A percentile compares a stretch with the other conserved stretches of the same genome.
phyloP scores from a whole-genome alignment of 2,113 vertebrate genomes.

The Hemichromis elongatus region DNA sequence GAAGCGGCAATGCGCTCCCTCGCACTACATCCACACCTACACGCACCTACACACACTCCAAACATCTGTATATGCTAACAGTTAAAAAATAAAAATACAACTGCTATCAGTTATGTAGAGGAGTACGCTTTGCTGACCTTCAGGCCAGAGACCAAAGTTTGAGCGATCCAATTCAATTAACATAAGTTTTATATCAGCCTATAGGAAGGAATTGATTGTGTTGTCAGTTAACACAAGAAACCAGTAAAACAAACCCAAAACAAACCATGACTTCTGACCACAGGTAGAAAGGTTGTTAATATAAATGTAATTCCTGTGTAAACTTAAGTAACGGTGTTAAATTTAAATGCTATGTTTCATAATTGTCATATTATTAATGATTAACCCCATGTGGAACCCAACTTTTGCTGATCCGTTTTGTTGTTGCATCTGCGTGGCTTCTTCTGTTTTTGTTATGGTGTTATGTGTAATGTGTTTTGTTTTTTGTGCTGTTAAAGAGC shows the following conservation, averaged over 20 bases:
- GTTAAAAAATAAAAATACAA: accelerated
- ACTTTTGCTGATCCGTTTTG: neutral
- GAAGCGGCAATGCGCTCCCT: neutral
- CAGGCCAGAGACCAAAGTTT: neutral
- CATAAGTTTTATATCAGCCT: neutral
- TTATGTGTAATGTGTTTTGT: neutral
- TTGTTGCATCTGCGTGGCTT: neutral
- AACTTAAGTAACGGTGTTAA: neutral
- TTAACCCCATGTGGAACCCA: neutral
- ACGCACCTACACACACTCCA: accelerated
- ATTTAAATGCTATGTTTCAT: neutral
- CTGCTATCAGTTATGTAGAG: neutral
- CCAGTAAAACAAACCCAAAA: neutral
- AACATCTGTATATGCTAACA: neutral
- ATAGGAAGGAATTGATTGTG: neutral
- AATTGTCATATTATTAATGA: neutral
- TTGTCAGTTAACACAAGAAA: neutral
- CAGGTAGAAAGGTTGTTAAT: neutral
- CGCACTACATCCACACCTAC: neutral
- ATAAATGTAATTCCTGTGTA: neutral
- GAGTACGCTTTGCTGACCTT: neutral
- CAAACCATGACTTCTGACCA: neutral
- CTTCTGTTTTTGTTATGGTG: neutral
- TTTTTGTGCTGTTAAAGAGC: neutral
- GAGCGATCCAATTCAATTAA: neutral